phyloP scores from a whole-genome alignment of 2,888 invertebrate species.

The Drosophila rubida region DNA sequence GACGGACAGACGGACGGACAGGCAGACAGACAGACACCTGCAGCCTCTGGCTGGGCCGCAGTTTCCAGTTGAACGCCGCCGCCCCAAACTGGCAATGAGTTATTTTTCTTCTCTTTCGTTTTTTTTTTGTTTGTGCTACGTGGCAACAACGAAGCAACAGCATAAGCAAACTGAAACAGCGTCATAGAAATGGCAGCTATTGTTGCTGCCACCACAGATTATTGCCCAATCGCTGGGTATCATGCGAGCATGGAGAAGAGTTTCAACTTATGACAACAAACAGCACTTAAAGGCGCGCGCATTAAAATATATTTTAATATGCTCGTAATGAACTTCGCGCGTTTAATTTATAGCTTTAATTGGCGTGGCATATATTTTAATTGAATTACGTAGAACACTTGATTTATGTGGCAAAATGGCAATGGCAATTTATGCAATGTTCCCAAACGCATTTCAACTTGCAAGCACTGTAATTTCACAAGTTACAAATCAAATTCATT shows the following conservation, averaged over 20 bases:
- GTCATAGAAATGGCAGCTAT: conserved; percentile 47
- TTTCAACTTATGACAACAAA: too few species aligned
- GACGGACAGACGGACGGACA: conserved; percentile 11
- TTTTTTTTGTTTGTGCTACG: conserved; percentile 5
- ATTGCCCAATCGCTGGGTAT: conserved; percentile 5
- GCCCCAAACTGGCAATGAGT: conserved; percentile 73
- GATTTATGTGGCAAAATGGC: too few species aligned
- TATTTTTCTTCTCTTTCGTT: conserved; percentile 13
- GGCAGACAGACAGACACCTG: conserved; percentile 58
- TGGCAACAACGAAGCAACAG: conserved; percentile 33
- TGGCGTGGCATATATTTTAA: too few species aligned
- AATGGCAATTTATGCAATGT: too few species aligned
- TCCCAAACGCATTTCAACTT: too few species aligned
- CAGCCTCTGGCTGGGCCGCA: conserved; percentile 67
- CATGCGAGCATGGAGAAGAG: not conserved
- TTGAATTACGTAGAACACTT: too few species aligned
- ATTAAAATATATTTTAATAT: too few species aligned
- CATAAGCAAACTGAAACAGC: conserved; percentile 21
- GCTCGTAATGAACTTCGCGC: too few species aligned
- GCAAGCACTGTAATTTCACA: too few species aligned
- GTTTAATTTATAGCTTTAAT: too few species aligned
- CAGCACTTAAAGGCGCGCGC: too few species aligned
- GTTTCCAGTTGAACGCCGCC: conserved; percentile 75
- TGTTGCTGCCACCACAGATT: conserved; percentile 29
- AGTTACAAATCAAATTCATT: too few species aligned